Percentiles rank a stretch among this genome's conserved stretches.
phyloP scores from a whole-genome alignment of 1,140 invertebrate species.

The Drosophila gunungcola region DNA sequence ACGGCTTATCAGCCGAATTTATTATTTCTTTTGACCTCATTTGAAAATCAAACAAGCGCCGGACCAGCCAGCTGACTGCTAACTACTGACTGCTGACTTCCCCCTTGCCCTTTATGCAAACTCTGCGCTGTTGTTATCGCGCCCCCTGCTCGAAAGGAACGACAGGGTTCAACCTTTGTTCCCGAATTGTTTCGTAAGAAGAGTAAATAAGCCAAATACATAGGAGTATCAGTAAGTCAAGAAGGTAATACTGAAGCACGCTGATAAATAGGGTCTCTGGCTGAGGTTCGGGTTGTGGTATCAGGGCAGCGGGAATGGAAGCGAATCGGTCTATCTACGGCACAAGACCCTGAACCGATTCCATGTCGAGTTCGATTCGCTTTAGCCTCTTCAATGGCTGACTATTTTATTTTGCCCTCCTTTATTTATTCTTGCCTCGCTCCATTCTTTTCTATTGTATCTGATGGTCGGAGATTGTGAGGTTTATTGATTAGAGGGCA shows the following conservation, averaged over 20 bases:
- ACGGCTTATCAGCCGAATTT: slow-evolving; percentile 62
- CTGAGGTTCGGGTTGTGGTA: slow-evolving; percentile 7
- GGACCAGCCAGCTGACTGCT: background rate
- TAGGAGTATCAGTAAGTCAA: slow-evolving; percentile 37
- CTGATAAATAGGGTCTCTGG: slow-evolving; percentile 50
- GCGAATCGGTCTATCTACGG: slow-evolving; percentile 30
- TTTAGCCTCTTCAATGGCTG: slow-evolving; percentile 9
- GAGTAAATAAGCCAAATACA: slow-evolving; percentile 17
- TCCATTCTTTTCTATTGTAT: background rate
- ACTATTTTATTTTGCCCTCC: background rate
- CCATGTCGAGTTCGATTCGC: slow-evolving; percentile 29
- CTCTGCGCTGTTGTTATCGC: slow-evolving; percentile 34
- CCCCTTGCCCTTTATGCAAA: slow-evolving; percentile 43
- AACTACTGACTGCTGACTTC: slow-evolving; percentile 2
- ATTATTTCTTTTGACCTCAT: slow-evolving; percentile 75
- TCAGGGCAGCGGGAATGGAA: slow-evolving; percentile 21
- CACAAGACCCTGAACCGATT: slow-evolving; percentile 57
- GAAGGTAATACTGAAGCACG: slow-evolving; percentile 40
- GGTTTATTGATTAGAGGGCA: background rate
- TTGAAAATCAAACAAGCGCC: slow-evolving; percentile 77
- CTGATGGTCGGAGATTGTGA: background rate
- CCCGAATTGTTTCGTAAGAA: slow-evolving; percentile 24
- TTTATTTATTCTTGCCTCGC: background rate
- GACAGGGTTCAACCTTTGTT: slow-evolving; percentile 63
- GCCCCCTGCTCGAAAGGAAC: background rate